Conservation (phyloP, 2,113 vertebrate genomes). For the Romanogobio albipinnatus region DNA sequence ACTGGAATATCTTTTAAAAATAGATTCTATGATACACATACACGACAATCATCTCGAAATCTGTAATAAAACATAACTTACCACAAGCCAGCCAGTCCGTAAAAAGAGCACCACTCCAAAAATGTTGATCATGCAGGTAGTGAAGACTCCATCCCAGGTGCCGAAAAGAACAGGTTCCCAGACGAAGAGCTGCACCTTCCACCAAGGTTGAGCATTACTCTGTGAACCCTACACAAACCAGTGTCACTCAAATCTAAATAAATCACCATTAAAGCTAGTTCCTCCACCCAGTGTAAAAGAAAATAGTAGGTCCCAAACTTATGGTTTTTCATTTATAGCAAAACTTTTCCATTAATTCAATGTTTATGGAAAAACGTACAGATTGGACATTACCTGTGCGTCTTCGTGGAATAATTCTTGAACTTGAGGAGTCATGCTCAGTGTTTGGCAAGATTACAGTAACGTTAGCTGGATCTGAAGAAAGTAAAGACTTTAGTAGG, state of each 20-base stretch:
- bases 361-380: background rate
- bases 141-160: slow-evolving; percentile 98
- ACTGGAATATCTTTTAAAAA: background rate
- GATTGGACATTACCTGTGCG: slow-evolving; percentile 80
- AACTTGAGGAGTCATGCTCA: slow-evolving; percentile 62
- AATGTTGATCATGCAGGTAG: slow-evolving; percentile 99
- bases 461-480: slow-evolving; percentile 1
- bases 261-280: background rate
- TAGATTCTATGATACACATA: background rate
- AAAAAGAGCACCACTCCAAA: slow-evolving; percentile 97
- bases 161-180: slow-evolving; percentile 97
- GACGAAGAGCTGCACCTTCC: slow-evolving; percentile 92
- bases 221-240: slow-evolving; percentile 75
- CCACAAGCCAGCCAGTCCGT: slow-evolving; percentile 95
- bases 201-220: slow-evolving; percentile 86
- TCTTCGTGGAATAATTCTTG: slow-evolving; percentile 94
- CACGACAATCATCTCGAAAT: background rate
- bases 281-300: background rate
- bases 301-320: background rate
- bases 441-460: slow-evolving; percentile 3
- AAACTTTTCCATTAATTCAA: no score
- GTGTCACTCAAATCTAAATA: slow-evolving; percentile 25
- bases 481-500: background rate
- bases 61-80: slow-evolving; percentile 66
- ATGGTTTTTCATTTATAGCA: background rate